These are phyloP conservation scores for Sterna hirundo DNA, from an alignment of 2,113 vertebrate species.

Conservation along the genomic window DNA sequence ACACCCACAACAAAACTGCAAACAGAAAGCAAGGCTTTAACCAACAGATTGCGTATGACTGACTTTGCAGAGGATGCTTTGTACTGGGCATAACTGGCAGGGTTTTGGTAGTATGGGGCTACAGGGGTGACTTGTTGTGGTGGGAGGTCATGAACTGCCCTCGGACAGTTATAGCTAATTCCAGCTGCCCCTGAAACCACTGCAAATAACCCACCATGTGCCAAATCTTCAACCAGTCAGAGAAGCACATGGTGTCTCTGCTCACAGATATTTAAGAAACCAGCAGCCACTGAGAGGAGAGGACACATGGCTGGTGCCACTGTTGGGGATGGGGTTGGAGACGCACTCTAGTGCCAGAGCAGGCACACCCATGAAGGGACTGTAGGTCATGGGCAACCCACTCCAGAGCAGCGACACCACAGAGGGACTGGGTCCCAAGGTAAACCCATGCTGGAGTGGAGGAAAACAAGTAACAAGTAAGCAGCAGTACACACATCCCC, in stretches of 20 bases:
- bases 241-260: neutral
- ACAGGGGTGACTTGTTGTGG: neutral
- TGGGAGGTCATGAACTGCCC: neutral
- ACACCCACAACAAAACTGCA: neutral
- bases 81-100: neutral
- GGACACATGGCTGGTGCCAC: neutral
- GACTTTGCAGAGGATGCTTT: neutral
- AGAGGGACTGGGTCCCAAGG: accelerated
- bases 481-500: neutral
- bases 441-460: neutral
- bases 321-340: neutral
- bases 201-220: neutral
- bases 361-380: neutral
- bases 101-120: neutral
- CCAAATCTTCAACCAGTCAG: neutral
- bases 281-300: neutral
- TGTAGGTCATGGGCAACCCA: neutral
- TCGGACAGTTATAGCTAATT: neutral
- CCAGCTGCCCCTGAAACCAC: neutral
- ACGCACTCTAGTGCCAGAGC: neutral
- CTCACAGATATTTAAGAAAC: neutral
- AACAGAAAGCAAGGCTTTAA: neutral
- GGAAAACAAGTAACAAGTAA: neutral
- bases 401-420: neutral
- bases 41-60: neutral